phyloP scores from a whole-genome alignment of 2,888 invertebrate species.

The Polymixis lichenea region DNA sequence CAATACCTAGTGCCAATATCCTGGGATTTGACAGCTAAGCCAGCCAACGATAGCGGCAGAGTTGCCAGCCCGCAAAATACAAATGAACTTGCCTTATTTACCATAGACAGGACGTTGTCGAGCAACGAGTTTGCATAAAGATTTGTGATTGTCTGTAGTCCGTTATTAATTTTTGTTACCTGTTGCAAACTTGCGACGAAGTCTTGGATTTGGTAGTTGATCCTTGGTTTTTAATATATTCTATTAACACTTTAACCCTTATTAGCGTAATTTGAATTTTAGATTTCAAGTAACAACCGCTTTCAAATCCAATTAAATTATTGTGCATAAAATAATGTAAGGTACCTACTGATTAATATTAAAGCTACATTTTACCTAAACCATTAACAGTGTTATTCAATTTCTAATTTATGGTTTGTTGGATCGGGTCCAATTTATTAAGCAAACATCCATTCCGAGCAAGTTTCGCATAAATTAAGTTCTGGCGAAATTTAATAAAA shows the following conservation, averaged over 20 bases:
- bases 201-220: conserved; percentile 1
- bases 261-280: neutral
- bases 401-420: conserved; percentile 54
- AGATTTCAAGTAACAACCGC: neutral
- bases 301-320: conserved; percentile 5
- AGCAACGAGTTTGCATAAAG: conserved; percentile 43
- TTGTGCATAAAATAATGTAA: conserved; percentile 7
- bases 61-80: conserved; percentile 37
- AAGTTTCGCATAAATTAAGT: conserved; percentile 58
- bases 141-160: conserved; percentile 25
- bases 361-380: conserved; percentile 36
- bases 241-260: neutral
- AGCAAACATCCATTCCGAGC: conserved; percentile 47
- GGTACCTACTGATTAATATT: conserved; percentile 19
- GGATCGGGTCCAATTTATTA: conserved; percentile 50
- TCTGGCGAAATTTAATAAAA: conserved; percentile 50
- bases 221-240: neutral
- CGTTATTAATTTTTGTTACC: conserved; percentile 15
- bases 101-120: conserved; percentile 20
- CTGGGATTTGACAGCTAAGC: conserved; percentile 39
- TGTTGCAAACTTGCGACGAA: neutral
- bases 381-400: conserved; percentile 36
- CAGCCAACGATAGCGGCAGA: neutral
- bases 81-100: conserved; percentile 41
- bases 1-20: conserved; percentile 51